Base-by-base conservation (phyloP, 2,797 vertebrate genomes). In the Chaetophractus vellerosus region DNA sequence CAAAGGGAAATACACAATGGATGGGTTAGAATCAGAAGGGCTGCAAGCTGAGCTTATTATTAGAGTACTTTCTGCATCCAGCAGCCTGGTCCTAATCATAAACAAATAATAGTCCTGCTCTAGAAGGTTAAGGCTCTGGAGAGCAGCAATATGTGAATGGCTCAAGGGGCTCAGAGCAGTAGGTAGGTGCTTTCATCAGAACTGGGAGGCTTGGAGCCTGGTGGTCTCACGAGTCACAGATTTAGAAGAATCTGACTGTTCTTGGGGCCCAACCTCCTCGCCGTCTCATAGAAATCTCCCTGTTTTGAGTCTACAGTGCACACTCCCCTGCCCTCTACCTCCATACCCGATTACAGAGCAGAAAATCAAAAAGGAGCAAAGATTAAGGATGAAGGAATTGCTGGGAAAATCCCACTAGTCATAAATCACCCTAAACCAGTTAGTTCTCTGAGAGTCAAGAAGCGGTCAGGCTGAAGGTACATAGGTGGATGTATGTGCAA, bases 101-200 rank as follows among this genome's bases (percentile, higher is more conserved):
- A 90, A 81, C 88, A 97, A 74, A 75, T 23, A 78, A 7, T 71
- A 24, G 38, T 74, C 82, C 81, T 92, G 63, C n/a, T 26, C 33
- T 45, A 24, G 33, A 4, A 45, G 31, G 41, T 19, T 78, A n/a
- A 52, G 19, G 45, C 64, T 79, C 90, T 66, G 48, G 92, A 83
- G 80, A 93, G 66, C 48, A 79, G 52, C 93, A 88, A 28, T 55
- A 76, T 33, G 78, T 33, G 31, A 5, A 2, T 0, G 6, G 52
- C 24, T 63, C 63, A 41, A 71, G 59, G 69, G 64, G 28, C 38
- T 15, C 52, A 16, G 10, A 14, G 23, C 72, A 93, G 50, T 48
- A 64, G 38, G 45, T 36, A 21, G 64, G 31, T 33, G 59, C 64
- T 36, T 0, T 6, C 33, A 16, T 12, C 31, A 38, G 19, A 45